Evolutionary conservation across 2,888 invertebrate genomes (phyloP).

Genomic region (Tyria jacobaeae): DNA sequence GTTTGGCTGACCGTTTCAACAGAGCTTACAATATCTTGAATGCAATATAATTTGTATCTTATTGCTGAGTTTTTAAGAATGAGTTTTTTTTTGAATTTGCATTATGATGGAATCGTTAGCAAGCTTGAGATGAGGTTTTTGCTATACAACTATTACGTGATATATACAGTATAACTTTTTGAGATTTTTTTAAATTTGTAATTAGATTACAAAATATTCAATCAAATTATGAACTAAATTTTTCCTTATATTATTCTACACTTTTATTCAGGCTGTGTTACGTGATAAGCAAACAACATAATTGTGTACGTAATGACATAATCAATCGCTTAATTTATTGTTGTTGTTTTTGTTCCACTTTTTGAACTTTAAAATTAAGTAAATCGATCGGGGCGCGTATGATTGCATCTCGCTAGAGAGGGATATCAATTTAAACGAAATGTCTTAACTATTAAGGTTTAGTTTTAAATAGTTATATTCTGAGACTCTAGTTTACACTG

Average conservation of each 20-base stretch:
- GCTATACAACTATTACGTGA: neutral
- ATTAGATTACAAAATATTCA: constrained; percentile 1
- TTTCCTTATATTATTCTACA: neutral
- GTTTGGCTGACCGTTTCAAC: constrained; percentile 2
- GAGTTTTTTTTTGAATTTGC: neutral
- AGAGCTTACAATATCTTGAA: neutral
- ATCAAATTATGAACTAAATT: neutral
- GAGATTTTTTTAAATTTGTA: neutral
- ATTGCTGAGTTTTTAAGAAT: neutral
- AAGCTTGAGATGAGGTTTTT: neutral
- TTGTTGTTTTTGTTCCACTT: constrained; percentile 3
- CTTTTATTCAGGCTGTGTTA: neutral
- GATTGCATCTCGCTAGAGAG: no score
- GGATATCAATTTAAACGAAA: no score
- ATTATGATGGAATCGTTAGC: neutral
- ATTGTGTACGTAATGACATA: constrained; percentile 5
- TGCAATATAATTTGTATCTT: neutral
- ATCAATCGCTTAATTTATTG: neutral
- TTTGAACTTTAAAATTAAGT: no score
- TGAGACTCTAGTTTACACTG: no score
- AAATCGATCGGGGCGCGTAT: no score
- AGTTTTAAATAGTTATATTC: no score
- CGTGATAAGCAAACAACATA: neutral
- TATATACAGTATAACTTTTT: constrained; percentile 4
- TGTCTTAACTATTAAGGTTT: no score